phyloP scores from a whole-genome alignment of 1,140 invertebrate genomes.

The Cardiocondyla obscurior region DNA sequence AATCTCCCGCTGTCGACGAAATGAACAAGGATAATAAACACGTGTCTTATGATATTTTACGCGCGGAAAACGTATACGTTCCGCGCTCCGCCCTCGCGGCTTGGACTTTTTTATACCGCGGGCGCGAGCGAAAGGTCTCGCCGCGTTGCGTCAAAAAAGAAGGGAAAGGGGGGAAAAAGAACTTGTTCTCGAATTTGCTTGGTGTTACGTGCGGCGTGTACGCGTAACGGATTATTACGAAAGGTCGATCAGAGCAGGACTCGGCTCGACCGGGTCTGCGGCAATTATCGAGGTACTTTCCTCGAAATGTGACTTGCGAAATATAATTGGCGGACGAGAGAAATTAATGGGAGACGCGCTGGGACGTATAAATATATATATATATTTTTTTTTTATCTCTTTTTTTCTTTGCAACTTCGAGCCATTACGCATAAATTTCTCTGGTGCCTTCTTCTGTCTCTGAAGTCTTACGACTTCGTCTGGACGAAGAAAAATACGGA shows the following conservation, averaged over 20 bases:
- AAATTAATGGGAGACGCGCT: constrained; percentile 6
- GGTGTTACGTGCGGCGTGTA: constrained; percentile 44
- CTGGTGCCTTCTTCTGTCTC: no score
- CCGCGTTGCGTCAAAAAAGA: neutral
- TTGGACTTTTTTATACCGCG: constrained; percentile 16
- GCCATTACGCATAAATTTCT: neutral
- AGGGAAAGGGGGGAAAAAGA: neutral
- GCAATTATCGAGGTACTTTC: constrained; percentile 57
- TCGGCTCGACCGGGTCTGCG: constrained; percentile 21
- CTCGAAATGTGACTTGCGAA: constrained; percentile 6
- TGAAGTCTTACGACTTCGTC: no score
- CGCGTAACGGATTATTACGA: constrained; percentile 61
- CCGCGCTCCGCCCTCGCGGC: neutral
- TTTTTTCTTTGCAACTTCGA: neutral
- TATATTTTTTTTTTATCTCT: no score
- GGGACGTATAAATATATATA: neutral
- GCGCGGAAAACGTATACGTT: constrained; percentile 3
- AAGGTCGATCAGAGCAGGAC: constrained; percentile 51
- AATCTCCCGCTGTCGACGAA: neutral
- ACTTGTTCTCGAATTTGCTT: constrained; percentile 49
- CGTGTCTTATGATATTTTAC: constrained; percentile 7
- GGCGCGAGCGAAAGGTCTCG: constrained; percentile 38
- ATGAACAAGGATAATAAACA: constrained; percentile 37
- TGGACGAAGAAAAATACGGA: neutral
- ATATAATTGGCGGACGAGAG: neutral